phyloP scores from a whole-genome alignment of 2,113 vertebrate species.

The Epinephelus cyanopodus region DNA sequence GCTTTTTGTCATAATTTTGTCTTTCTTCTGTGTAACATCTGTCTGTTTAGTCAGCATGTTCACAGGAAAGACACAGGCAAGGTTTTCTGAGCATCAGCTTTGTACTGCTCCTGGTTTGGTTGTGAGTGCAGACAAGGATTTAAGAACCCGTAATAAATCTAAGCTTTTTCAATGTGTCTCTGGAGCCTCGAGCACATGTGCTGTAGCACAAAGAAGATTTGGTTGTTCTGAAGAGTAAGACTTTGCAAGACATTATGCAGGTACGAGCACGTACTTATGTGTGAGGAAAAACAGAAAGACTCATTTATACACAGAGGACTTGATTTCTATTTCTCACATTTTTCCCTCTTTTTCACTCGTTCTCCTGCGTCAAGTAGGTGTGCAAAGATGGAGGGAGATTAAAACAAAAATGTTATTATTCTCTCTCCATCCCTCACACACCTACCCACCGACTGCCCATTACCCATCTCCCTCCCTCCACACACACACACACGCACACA shows the following conservation, averaged over 20 bases:
- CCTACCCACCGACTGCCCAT: neutral
- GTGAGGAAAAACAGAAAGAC: neutral
- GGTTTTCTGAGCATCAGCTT: neutral
- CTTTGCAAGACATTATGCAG: neutral
- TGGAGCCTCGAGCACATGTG: slow-evolving; percentile 5
- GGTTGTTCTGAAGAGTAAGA: neutral
- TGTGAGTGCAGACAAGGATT: neutral
- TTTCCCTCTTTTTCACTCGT: neutral
- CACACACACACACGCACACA: neutral
- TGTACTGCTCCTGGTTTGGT: neutral
- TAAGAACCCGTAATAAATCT: slow-evolving; percentile 14
- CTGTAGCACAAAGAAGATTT: neutral
- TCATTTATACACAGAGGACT: neutral
- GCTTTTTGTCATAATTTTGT: neutral
- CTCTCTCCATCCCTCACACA: neutral
- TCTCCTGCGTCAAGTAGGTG: neutral
- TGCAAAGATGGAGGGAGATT: no score
- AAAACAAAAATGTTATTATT: neutral
- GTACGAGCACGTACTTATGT: neutral
- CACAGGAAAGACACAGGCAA: neutral
- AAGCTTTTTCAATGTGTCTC: neutral
- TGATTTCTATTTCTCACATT: neutral
- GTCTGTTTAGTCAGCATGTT: neutral
- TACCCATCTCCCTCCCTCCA: neutral
- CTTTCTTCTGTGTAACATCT: neutral